Evolutionary conservation across 2,888 invertebrate genomes (phyloP), one percentile per base, ranked within the genome.

Genomic region (Tholera decimalis): DNA sequence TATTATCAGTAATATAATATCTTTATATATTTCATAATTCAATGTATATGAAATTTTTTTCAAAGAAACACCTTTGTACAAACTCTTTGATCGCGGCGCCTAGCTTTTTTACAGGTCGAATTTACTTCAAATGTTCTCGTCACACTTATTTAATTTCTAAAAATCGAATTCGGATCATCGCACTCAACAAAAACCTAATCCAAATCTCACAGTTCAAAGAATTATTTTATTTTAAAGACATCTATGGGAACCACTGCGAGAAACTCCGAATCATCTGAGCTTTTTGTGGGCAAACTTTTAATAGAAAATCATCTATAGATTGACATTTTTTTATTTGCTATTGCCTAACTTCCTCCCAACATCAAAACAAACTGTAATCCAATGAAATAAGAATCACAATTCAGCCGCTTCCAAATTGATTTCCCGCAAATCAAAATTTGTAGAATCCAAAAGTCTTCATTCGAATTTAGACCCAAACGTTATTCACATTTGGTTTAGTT

Each of bases 161-260:
- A 80, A 86, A 88, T 89, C 86, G 84, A 87, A 85, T 79, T 65
- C 82, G 83, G 90, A 89, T 89, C 85, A 89, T 88, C 88, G 87
- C 71, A 53, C 79, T 82, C 73, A 60, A 90, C 81, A 93, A 93
- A 93, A 93, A 93, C 79, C 81, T 91, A 93, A 94, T 94, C 93
- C 93, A 90, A 90, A 87, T 88, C 90, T 88, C 88, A 89, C 86
- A 88, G 67, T 75, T 85, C 85, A 77, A 83, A 86, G 79, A 86
- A 83, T 78, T 80, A 82, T 77, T 71, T 75, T 70, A 75, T 61
- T 77, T n/a, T 56, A 77, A 70, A 60, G 58, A 75, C 87, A 88
- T 88, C 92, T 90, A 93, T 94, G 94, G 93, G 94, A 94, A 94
- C 91, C 86, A 77, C 75, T 85, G 75, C 54, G 77, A 81, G 84